Conservation (phyloP, 1,140 invertebrate species). For the Cecropterus lyciades region DNA sequence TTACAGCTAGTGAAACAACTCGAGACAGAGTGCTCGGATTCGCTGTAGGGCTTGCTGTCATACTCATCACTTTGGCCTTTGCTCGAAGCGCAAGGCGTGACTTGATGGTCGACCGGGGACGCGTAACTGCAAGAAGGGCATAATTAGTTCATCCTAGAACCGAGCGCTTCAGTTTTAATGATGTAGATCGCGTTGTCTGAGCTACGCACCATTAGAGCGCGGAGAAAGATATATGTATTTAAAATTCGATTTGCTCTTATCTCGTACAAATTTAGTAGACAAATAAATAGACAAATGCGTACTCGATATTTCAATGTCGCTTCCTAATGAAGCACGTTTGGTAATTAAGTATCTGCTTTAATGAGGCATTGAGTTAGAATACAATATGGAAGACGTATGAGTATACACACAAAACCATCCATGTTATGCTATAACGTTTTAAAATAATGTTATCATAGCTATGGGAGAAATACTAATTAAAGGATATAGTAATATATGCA, state of each 20-base stretch:
- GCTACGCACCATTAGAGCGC: conserved; percentile 25
- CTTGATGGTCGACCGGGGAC: conserved; percentile 86
- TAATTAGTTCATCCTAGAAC: conserved; percentile 36
- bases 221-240: conserved; percentile 25
- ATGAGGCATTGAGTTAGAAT: conserved; percentile 2
- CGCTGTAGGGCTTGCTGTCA: conserved; percentile 88
- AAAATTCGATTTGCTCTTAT: conserved; percentile 23
- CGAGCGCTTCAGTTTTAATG: conserved; percentile 27
- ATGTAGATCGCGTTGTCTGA: conserved; percentile 30
- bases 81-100: conserved; percentile 86
- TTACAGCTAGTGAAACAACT: conserved; percentile 87
- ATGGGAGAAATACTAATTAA: too few relatives aligned
- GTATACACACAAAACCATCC: too few relatives aligned
- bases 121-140: conserved; percentile 79
- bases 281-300: conserved; percentile 19
- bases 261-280: conserved; percentile 23
- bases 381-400: too few relatives aligned
- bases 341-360: conserved; percentile 1
- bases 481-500: too few relatives aligned
- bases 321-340: conserved; percentile 23
- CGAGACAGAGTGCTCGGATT: conserved; percentile 88
- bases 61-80: conserved; percentile 87
- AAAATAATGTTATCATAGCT: too few relatives aligned
- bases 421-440: too few relatives aligned
- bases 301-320: conserved; percentile 30